Percentiles rank a stretch among this genome's conserved stretches.
Conservation (phyloP, 2,797 vertebrate species). For the Gymnocypris eckloni region DNA sequence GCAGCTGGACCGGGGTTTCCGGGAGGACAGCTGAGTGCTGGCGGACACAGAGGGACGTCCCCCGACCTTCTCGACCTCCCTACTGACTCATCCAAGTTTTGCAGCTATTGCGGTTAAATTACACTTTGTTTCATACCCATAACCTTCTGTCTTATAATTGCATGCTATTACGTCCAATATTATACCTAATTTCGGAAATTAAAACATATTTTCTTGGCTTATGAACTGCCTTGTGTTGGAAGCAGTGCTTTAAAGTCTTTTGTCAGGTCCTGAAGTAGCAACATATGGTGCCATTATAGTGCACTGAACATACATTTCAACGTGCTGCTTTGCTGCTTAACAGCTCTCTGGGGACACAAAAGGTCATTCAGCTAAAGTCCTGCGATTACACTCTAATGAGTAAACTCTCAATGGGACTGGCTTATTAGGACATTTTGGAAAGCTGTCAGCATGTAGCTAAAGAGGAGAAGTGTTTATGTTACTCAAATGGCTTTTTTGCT, state of each 20-base stretch:
- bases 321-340: conserved; percentile 48
- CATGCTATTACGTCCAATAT: conserved; percentile 28
- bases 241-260: conserved; percentile 38
- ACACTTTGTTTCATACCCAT: conserved; percentile 12
- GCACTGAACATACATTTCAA: conserved; percentile 45
- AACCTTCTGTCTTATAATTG: not conserved
- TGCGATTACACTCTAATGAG: conserved; percentile 51
- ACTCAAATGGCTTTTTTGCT: conserved; percentile 24
- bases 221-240: conserved; percentile 11
- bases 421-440: conserved; percentile 46
- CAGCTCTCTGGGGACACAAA: conserved; percentile 52
- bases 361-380: conserved; percentile 52
- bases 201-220: conserved; percentile 17
- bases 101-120: conserved; percentile 1
- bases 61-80: conserved; percentile 56
- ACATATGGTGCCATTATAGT: conserved; percentile 56
- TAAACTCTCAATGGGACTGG: conserved; percentile 45
- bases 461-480: conserved; percentile 37
- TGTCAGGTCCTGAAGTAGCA: conserved; percentile 45
- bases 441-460: conserved; percentile 25
- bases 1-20: conserved; percentile 80
- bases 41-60: conserved; percentile 65
- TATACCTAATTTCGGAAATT: conserved; percentile 12
- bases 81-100: conserved; percentile 43
- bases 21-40: conserved; percentile 80